phyloP scores from a whole-genome alignment of 2,113 vertebrate species.

The Lampris megalopsis region DNA sequence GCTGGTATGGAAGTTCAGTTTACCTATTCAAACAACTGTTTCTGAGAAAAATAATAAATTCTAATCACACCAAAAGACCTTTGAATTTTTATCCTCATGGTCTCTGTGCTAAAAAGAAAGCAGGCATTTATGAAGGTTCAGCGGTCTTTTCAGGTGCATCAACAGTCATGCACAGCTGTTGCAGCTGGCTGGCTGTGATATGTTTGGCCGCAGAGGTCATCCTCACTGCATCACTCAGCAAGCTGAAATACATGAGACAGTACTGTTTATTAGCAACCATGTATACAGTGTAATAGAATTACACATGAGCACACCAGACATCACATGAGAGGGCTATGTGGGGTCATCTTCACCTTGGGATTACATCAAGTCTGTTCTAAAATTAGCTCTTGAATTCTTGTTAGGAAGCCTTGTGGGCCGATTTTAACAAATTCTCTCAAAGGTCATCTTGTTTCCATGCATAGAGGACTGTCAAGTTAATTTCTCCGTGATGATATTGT shows the following conservation, averaged over 20 bases:
- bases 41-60: constrained; percentile 61
- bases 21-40: constrained; percentile 68
- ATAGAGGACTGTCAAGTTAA: constrained; percentile 13
- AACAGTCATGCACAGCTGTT: constrained; percentile 67
- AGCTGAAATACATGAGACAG: constrained; percentile 67
- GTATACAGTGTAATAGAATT: constrained; percentile 48
- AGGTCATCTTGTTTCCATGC: constrained; percentile 43
- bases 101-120: not conserved
- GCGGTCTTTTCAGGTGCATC: constrained; percentile 52
- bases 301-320: constrained; percentile 32
- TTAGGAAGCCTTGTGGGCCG: constrained; percentile 35
- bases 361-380: constrained; percentile 49
- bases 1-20: constrained; percentile 57
- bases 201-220: constrained; percentile 16
- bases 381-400: constrained; percentile 37
- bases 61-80: constrained; percentile 65
- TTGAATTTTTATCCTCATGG: constrained; percentile 24
- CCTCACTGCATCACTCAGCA: constrained; percentile 64
- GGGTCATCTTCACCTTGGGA: constrained; percentile 56
- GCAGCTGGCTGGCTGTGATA: constrained; percentile 59
- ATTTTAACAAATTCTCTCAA: constrained; percentile 58
- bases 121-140: constrained; percentile 3
- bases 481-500: constrained; percentile 14
- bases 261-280: constrained; percentile 70
- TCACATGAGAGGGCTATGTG: constrained; percentile 56